Evolutionary conservation across 2,888 invertebrate species (phyloP).

Genomic region (Apamea crenata): DNA sequence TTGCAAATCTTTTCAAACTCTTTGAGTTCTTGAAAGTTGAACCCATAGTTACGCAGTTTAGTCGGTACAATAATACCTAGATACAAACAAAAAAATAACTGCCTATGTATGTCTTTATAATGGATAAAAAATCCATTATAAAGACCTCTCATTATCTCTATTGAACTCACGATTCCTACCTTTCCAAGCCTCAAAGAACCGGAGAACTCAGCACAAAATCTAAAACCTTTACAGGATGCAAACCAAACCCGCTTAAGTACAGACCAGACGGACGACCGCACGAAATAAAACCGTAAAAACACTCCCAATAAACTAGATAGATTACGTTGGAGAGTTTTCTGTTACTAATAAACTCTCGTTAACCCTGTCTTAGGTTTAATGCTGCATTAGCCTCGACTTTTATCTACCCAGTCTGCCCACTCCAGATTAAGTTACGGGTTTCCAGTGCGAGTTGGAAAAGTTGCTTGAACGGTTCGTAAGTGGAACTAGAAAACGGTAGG

Average conservation of each 20-base stretch:
- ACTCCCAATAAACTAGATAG: slow-evolving; percentile 55
- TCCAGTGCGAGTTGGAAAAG: slow-evolving; percentile 48
- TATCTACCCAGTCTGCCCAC: slow-evolving; percentile 62
- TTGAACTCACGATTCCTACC: too few relatives aligned
- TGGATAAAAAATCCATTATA: too few relatives aligned
- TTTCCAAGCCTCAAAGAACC: not conserved
- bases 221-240: not conserved
- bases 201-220: not conserved
- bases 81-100: too few relatives aligned
- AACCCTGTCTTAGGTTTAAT: slow-evolving; percentile 62
- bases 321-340: slow-evolving; percentile 56
- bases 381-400: slow-evolving; percentile 60
- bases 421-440: slow-evolving; percentile 59
- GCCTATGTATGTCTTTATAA: too few relatives aligned
- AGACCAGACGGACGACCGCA: slow-evolving; percentile 12
- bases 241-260: slow-evolving; percentile 9
- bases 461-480: slow-evolving; percentile 42
- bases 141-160: too few relatives aligned
- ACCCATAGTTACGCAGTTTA: not conserved
- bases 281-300: slow-evolving; percentile 44
- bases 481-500: slow-evolving; percentile 37
- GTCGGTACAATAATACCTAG: not conserved
- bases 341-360: slow-evolving; percentile 68
- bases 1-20: not conserved
- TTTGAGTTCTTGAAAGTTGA: not conserved